These are phyloP conservation scores for Brachypalpus laphriformis DNA, from an alignment of 2,888 invertebrate species.

Conservation along the genomic window DNA sequence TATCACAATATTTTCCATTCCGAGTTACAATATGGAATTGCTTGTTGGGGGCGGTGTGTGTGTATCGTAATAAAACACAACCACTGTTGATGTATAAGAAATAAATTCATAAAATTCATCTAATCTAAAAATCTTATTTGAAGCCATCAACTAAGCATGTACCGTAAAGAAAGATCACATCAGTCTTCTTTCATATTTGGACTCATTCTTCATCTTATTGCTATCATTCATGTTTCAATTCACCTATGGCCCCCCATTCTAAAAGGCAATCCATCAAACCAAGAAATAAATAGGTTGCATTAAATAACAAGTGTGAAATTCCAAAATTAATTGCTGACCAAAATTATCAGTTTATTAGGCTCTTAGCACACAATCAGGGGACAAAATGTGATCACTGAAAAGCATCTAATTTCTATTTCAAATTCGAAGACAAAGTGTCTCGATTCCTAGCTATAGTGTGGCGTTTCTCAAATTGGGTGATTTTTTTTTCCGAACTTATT, in stretches of 20 bases:
- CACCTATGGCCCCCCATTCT: neutral
- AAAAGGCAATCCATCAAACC: slow-evolving; percentile 15
- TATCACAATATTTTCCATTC: no score
- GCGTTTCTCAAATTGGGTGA: slow-evolving; percentile 17
- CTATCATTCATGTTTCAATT: no score
- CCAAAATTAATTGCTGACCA: slow-evolving; percentile 32
- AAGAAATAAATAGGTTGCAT: neutral
- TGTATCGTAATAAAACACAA: no score
- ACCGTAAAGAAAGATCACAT: no score
- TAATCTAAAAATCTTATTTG: no score
- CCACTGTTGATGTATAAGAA: no score
- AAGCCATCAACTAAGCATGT: no score
- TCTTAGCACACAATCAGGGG: slow-evolving; percentile 21
- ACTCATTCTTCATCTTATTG: no score
- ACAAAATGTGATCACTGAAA: slow-evolving; percentile 25
- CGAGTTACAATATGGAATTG: no score
- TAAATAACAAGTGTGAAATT: slow-evolving; percentile 26
- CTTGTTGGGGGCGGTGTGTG: no score
- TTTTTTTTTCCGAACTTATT: slow-evolving; percentile 1
- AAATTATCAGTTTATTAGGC: slow-evolving; percentile 32
- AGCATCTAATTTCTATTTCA: slow-evolving; percentile 40
- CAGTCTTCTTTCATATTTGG: no score
- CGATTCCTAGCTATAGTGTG: slow-evolving; percentile 15
- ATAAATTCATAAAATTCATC: no score
- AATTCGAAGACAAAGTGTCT: slow-evolving; percentile 53